These are phyloP conservation scores for Microtus oregoni DNA, from an alignment of 2,113 vertebrate species.

Conservation along the genomic window DNA sequence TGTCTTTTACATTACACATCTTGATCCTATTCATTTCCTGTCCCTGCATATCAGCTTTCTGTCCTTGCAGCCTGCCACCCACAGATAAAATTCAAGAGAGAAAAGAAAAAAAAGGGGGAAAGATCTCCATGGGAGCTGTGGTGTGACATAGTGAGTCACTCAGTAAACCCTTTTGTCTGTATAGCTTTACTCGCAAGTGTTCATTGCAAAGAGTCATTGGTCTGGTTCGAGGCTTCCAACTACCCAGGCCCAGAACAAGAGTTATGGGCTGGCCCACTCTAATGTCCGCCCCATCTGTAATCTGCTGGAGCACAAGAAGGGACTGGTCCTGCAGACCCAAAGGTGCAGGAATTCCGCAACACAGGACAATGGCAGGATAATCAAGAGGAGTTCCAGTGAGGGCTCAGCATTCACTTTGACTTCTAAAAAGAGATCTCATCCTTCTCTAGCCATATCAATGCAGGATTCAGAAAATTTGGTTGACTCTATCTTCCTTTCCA, in stretches of 20 bases:
- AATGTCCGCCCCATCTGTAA: not conserved
- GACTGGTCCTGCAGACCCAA: not conserved
- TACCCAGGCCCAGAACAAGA: not conserved
- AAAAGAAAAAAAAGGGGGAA: not conserved
- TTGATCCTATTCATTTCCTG: not conserved
- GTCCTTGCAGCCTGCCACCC: not conserved
- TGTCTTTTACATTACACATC: not conserved
- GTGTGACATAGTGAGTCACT: not conserved
- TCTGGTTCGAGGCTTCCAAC: not conserved
- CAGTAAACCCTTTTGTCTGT: not conserved
- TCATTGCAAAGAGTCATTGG: not conserved
- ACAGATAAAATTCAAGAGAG: not conserved
- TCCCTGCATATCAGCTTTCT: not conserved
- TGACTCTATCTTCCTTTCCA: not conserved
- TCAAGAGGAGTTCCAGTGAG: not conserved
- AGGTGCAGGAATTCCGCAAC: not conserved
- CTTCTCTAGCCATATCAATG: not conserved
- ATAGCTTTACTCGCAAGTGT: not conserved
- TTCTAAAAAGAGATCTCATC: slow-evolving; percentile 13
- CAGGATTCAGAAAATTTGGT: slow-evolving; percentile 24
- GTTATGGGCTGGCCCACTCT: not conserved
- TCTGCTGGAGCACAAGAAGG: not conserved
- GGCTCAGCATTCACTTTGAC: not conserved
- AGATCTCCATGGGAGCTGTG: not conserved
- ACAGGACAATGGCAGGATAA: not conserved